phyloP scores from a whole-genome alignment of 2,888 invertebrate genomes.

The Meganola albula region DNA sequence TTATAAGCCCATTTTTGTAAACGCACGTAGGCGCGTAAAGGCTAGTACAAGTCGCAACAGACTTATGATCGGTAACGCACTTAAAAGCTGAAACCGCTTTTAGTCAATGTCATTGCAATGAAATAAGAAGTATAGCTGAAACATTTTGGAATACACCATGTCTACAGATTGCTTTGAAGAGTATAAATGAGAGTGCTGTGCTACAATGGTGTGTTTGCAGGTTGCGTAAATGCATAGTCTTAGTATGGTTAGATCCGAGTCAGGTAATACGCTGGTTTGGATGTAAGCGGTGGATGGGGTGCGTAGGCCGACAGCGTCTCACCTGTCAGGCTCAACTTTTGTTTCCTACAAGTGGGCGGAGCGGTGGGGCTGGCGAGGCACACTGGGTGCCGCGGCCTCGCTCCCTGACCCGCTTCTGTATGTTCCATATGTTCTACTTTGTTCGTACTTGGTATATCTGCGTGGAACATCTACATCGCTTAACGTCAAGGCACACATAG shows the following conservation, averaged over 20 bases:
- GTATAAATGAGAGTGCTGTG: slow-evolving; percentile 28
- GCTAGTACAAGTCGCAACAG: no score
- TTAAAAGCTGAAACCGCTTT: no score
- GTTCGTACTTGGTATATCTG: slow-evolving; percentile 63
- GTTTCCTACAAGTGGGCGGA: slow-evolving; percentile 80
- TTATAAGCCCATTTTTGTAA: no score
- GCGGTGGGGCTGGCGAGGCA: slow-evolving; percentile 81
- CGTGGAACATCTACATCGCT: slow-evolving; percentile 63
- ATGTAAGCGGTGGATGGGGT: slow-evolving; percentile 27
- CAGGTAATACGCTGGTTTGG: slow-evolving; percentile 33
- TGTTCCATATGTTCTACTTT: slow-evolving; percentile 55
- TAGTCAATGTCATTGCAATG: no score
- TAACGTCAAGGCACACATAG: no score
- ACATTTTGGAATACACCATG: no score
- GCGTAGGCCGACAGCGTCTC: slow-evolving; percentile 45
- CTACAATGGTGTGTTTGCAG: slow-evolving; percentile 34
- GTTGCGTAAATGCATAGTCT: no score
- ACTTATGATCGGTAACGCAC: no score
- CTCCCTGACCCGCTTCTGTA: slow-evolving; percentile 40
- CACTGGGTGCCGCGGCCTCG: slow-evolving; percentile 72
- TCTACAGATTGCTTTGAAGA: no score
- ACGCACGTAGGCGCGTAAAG: no score
- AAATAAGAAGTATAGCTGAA: no score
- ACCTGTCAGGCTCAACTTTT: slow-evolving; percentile 83
- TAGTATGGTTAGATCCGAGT: slow-evolving; percentile 32